Evolutionary conservation across 2,113 vertebrate genomes (phyloP), one percentile per base, ranked within the genome.

Genomic region (Lycaon pictus): DNA sequence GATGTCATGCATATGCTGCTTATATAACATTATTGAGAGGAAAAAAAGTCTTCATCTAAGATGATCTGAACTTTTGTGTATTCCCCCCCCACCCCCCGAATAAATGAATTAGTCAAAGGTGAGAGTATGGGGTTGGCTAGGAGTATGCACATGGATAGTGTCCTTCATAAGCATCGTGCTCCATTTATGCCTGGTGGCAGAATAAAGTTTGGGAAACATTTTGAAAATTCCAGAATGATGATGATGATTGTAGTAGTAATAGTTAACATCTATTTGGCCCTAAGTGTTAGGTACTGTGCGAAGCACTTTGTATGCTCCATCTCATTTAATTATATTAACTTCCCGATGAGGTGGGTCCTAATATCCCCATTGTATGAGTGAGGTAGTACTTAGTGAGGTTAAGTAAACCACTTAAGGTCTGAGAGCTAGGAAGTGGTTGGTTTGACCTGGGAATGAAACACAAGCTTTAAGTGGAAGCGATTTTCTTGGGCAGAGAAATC

Each of bases 181-280:
- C 8, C 20, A 17, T 84, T 76, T 90, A 76, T 37, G 74, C 63
- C n/a, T 48, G 10, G 53, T 25, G 32, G 16, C 56, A 74, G 12
- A 53, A 55, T 87, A 43, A 88, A 92, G 20, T 93, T 60, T 27
- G 11, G 95, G 56, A 60, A 88, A 11, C 63, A 58, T 92, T 48
- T 67, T 58, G 67, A 92, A 89, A 92, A 95, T 76, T 81, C 58
- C n/a, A 80, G 67, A 58, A 29, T 77, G 58, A 37, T 93, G 12
- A 43, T 74, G 51, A 13, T 55, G 32, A 16, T 63, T 1, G 32
- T 87, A 72, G 20, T 63, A 20, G 32, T 20, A 43, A 67, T 48
- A 90, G 32, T 77, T 88, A 83, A 65, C 22, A 15, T 77, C 91
- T 86, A 23, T 48, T 91, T 97, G 81, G 27, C 5, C 5, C 48